These are phyloP conservation scores for Calliopum simillimum DNA, from an alignment of 2,888 invertebrate genomes.

Conservation along the genomic window DNA sequence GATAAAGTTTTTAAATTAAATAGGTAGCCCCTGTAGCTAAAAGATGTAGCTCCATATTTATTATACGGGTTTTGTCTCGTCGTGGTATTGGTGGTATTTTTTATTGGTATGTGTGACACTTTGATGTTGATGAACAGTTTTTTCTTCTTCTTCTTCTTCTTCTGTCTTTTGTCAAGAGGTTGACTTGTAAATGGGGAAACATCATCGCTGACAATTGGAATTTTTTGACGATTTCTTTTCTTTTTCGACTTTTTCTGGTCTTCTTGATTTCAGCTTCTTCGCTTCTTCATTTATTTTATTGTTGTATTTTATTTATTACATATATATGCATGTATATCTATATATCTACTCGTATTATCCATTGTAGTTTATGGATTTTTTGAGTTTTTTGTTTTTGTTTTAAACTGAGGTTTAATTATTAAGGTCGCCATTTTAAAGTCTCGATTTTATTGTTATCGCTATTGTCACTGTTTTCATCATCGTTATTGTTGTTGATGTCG, in stretches of 20 bases:
- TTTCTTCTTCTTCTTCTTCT: slow-evolving; percentile 21
- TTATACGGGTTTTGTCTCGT: not conserved
- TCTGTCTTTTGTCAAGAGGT: not conserved
- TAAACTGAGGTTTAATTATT: slow-evolving; percentile 41
- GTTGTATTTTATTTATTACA: slow-evolving; percentile 36
- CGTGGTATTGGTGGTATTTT: not conserved
- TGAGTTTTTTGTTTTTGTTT: slow-evolving; percentile 34
- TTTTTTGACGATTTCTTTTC: slow-evolving; percentile 39
- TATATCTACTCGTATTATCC: slow-evolving; percentile 46
- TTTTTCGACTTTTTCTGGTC: slow-evolving; percentile 37
- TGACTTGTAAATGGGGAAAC: slow-evolving; percentile 10
- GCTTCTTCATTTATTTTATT: slow-evolving; percentile 31
- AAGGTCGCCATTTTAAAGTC: slow-evolving; percentile 40
- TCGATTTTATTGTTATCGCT: slow-evolving; percentile 16
- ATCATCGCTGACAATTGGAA: slow-evolving; percentile 31
- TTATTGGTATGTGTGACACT: slow-evolving; percentile 1
- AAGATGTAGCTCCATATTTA: not conserved
- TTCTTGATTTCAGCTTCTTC: slow-evolving; percentile 23
- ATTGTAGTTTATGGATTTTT: slow-evolving; percentile 30
- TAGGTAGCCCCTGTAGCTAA: not conserved
- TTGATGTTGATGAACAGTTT: slow-evolving; percentile 30
- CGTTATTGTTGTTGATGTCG: slow-evolving; percentile 2
- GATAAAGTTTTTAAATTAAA: slow-evolving; percentile 51
- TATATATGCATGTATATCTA: too few relatives aligned
- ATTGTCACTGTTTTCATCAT: not conserved